A percentile compares a stretch with the other conserved stretches of the same genome.
Conservation (phyloP, 2,797 vertebrate species). For the Choloepus didactylus region DNA sequence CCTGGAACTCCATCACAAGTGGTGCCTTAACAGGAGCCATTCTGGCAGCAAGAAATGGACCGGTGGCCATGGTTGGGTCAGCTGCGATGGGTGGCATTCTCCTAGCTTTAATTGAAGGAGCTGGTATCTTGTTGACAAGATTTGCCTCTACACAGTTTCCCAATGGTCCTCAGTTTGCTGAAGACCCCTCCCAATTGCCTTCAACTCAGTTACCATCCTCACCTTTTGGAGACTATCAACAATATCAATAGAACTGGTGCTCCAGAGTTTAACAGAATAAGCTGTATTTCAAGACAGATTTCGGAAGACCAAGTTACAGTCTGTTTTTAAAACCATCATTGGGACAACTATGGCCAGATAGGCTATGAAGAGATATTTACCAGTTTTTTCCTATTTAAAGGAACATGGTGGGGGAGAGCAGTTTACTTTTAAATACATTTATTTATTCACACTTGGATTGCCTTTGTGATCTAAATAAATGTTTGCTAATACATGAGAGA, state of each 20-base stretch:
- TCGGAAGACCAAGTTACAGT: constrained; percentile 55
- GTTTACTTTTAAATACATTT: constrained; percentile 74
- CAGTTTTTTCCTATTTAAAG: constrained; percentile 75
- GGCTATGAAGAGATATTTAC: constrained; percentile 74
- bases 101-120: constrained; percentile 97
- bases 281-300: background rate
- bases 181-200: too few species aligned
- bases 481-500: too few species aligned
- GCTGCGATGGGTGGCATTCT: constrained; percentile 98
- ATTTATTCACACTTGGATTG: constrained; percentile 85
- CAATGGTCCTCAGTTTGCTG: too few species aligned
- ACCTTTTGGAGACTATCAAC: constrained; percentile 95
- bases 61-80: constrained; percentile 98
- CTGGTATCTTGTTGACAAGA: constrained; percentile 96
- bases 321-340: constrained; percentile 41
- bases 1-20: too few species aligned
- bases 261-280: background rate
- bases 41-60: too few species aligned
- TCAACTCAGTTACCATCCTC: too few species aligned
- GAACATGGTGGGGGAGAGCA: constrained; percentile 37
- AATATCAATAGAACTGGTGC: constrained; percentile 92
- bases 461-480: constrained; percentile 77
- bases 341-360: constrained; percentile 18
- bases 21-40: too few species aligned
- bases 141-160: constrained; percentile 97